phyloP scores from a whole-genome alignment of 1,140 invertebrate genomes.

The Drosophila parvula region DNA sequence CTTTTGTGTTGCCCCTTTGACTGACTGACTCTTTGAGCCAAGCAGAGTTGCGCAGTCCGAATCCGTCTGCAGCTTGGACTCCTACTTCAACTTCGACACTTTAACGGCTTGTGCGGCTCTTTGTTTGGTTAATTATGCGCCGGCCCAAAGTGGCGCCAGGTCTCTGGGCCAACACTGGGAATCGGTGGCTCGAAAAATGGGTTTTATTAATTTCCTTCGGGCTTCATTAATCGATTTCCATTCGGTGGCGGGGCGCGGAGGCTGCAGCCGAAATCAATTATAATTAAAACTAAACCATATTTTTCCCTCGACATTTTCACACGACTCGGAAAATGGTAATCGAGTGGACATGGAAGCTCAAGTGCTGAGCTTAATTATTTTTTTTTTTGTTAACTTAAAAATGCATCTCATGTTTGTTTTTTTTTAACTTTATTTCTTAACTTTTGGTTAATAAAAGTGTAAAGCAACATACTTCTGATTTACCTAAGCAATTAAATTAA shows the following conservation, averaged over 20 bases:
- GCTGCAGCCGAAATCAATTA: conserved; percentile 66
- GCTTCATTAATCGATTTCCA: conserved; percentile 74
- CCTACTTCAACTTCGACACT: conserved; percentile 67
- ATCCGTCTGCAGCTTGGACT: conserved; percentile 19
- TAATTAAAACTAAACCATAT: conserved; percentile 50
- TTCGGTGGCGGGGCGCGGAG: conserved; percentile 20
- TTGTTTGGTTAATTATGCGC: conserved; percentile 77
- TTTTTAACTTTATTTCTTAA: no score
- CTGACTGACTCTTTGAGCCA: conserved; percentile 40
- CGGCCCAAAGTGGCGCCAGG: conserved; percentile 69
- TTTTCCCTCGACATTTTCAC: conserved; percentile 24
- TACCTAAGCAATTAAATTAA: no score
- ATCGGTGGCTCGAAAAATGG: conserved; percentile 28
- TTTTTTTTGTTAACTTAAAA: neutral
- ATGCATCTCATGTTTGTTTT: neutral
- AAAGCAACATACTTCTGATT: no score
- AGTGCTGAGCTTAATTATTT: neutral
- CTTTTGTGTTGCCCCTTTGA: conserved; percentile 45
- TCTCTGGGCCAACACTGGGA: conserved; percentile 7
- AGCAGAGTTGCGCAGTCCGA: conserved; percentile 1
- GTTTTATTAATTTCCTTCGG: conserved; percentile 68
- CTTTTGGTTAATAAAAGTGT: no score
- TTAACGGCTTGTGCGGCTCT: conserved; percentile 73
- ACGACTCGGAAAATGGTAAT: neutral
- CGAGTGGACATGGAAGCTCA: neutral